These are phyloP conservation scores for Rhinolophus ferrumequinum DNA, from an alignment of 2,113 vertebrate species.

Conservation along the genomic window DNA sequence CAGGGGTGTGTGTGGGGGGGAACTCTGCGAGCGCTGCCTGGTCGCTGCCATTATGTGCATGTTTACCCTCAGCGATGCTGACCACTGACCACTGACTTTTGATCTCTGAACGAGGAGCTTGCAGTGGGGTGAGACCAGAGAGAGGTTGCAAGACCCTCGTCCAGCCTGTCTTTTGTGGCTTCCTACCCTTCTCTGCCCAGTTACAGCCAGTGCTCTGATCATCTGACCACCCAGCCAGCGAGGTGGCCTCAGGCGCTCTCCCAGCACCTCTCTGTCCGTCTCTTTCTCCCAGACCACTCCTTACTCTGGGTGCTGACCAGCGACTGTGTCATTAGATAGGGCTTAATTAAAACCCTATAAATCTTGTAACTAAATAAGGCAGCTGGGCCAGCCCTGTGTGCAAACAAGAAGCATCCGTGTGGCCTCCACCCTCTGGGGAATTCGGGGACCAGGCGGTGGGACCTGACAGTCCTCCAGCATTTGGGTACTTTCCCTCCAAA, in stretches of 20 bases:
- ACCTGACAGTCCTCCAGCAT: neutral
- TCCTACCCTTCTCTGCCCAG: neutral
- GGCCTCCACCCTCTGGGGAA: neutral
- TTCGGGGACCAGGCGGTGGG: neutral
- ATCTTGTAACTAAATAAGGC: neutral
- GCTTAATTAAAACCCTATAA: neutral
- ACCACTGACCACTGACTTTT: neutral
- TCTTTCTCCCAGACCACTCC: neutral
- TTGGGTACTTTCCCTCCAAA: neutral
- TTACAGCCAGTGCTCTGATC: neutral
- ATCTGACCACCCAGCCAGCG: fast-evolving
- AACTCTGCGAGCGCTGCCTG: neutral
- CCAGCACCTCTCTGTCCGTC: neutral
- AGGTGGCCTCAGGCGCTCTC: neutral
- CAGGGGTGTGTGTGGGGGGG: neutral
- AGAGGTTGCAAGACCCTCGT: neutral
- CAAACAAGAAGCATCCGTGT: neutral
- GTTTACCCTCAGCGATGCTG: too few relatives aligned
- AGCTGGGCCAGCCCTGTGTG: neutral
- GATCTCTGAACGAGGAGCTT: neutral
- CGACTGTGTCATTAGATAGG: neutral
- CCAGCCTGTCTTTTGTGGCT: fast-evolving
- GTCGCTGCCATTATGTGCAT: neutral
- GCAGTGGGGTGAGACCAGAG: neutral
- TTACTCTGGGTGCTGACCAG: fast-evolving